A percentile compares a stretch with the other conserved stretches of the same genome.
Conservation (phyloP, 2,113 vertebrate genomes). For the Coreoperca whiteheadi region DNA sequence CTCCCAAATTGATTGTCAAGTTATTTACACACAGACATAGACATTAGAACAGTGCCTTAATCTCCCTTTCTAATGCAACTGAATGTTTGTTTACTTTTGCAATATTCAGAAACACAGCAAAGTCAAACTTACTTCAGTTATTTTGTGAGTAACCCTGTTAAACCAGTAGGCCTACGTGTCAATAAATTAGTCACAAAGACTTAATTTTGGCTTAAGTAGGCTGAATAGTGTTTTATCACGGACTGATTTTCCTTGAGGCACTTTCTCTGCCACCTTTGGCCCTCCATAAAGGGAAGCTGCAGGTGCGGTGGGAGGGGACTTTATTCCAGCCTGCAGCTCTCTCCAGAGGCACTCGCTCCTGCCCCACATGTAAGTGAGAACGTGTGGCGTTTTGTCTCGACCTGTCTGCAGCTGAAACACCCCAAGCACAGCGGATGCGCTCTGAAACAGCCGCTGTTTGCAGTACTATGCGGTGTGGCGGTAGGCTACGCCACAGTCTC, state of each 20-base stretch:
- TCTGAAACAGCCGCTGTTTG: not conserved
- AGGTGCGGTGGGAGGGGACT: constrained; percentile 62
- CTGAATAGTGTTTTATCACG: not conserved
- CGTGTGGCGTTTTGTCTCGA: not conserved
- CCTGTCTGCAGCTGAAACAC: not conserved
- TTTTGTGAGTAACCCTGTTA: no score
- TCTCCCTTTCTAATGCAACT: no score
- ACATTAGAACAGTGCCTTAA: no score
- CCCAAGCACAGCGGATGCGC: not conserved
- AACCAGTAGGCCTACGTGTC: no score
- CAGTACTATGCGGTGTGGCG: not conserved
- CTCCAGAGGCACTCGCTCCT: not conserved
- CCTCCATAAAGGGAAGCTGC: constrained; percentile 2
- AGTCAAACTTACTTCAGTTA: not conserved
- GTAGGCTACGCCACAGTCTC: not conserved
- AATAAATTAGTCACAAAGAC: not conserved
- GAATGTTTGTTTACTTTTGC: no score
- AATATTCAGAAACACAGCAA: no score
- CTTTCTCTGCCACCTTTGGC: not conserved
- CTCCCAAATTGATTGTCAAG: no score
- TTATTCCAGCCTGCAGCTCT: not conserved
- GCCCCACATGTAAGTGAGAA: constrained; percentile 51
- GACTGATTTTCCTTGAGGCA: not conserved
- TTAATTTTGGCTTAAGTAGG: not conserved
- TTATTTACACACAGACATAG: no score